phyloP scores from a whole-genome alignment of 2,113 vertebrate species.

The Onychostoma macrolepis region DNA sequence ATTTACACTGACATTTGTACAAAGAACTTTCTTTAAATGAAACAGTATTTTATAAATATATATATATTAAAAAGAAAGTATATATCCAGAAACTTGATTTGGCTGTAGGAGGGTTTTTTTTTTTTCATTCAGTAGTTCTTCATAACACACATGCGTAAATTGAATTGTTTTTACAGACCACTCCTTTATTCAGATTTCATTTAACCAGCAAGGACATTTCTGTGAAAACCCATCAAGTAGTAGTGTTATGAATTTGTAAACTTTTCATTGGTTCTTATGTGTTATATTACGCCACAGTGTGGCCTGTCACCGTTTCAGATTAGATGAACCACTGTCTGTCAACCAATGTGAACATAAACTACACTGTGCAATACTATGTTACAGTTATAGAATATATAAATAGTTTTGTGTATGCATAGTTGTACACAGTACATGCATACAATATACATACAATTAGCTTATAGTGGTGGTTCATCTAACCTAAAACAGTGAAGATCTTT shows the following conservation, averaged over 20 bases:
- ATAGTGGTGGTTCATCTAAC: slow-evolving; percentile 63
- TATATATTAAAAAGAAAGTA: slow-evolving; percentile 72
- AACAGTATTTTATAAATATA: slow-evolving; percentile 83
- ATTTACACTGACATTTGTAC: slow-evolving; percentile 74
- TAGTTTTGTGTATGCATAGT: neutral
- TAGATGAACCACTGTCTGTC: slow-evolving; percentile 62
- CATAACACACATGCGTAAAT: neutral
- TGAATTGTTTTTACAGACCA: neutral
- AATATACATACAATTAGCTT: neutral
- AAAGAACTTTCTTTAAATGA: slow-evolving; percentile 79
- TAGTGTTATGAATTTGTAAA: slow-evolving; percentile 39
- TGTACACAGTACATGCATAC: neutral
- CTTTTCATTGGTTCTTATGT: slow-evolving; percentile 34
- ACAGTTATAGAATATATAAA: slow-evolving; percentile 21
- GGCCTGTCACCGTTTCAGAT: slow-evolving; percentile 32
- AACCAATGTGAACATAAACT: neutral
- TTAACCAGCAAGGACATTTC: slow-evolving; percentile 5
- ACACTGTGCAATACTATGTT: slow-evolving; percentile 6
- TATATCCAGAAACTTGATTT: slow-evolving; percentile 71
- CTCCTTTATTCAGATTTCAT: slow-evolving; percentile 20
- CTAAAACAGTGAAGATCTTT: slow-evolving; percentile 41
- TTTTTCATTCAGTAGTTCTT: slow-evolving; percentile 34
- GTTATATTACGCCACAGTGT: slow-evolving; percentile 4
- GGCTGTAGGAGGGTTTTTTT: slow-evolving; percentile 62
- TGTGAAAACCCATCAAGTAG: slow-evolving; percentile 38